Conservation (phyloP, 2,797 vertebrate species). For the Protosalanx chinensis region DNA sequence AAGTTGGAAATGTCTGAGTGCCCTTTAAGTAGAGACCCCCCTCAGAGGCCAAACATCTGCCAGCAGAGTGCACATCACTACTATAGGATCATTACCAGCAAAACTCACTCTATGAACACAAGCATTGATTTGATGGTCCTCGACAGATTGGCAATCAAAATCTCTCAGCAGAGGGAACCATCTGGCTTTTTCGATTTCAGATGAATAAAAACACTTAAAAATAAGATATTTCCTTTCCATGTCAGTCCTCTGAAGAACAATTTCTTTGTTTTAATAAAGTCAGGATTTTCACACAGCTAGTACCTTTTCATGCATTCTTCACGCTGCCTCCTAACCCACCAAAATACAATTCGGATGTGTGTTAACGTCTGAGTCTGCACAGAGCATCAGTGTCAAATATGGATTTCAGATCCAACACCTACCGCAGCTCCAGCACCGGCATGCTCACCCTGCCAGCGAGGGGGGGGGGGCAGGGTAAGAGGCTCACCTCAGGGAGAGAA, state of each 20-base stretch:
- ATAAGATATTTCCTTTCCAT: background rate
- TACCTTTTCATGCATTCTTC: background rate
- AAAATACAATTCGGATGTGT: background rate
- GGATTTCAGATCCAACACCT: conserved; percentile 16
- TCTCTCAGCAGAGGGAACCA: background rate
- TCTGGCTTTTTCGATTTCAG: conserved; percentile 5
- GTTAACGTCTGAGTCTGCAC: conserved; percentile 3
- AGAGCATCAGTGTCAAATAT: conserved; percentile 5
- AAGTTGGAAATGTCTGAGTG: background rate
- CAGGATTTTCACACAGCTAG: background rate
- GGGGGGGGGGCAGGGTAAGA: background rate
- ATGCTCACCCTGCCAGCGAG: background rate
- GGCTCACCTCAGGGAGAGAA: conserved; percentile 15
- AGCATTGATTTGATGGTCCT: background rate
- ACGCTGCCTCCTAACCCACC: conserved; percentile 7
- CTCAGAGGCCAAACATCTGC: background rate
- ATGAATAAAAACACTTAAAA: background rate
- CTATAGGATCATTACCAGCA: background rate
- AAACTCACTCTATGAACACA: conserved; percentile 3
- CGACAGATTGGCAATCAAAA: conserved; percentile 12
- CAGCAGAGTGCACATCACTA: background rate
- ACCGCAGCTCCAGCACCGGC: background rate
- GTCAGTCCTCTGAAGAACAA: background rate
- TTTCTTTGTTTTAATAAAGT: background rate
- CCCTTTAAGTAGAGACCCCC: background rate